Conservation (phyloP, 2,113 vertebrate species). For the Gallinago paraguaiae region DNA sequence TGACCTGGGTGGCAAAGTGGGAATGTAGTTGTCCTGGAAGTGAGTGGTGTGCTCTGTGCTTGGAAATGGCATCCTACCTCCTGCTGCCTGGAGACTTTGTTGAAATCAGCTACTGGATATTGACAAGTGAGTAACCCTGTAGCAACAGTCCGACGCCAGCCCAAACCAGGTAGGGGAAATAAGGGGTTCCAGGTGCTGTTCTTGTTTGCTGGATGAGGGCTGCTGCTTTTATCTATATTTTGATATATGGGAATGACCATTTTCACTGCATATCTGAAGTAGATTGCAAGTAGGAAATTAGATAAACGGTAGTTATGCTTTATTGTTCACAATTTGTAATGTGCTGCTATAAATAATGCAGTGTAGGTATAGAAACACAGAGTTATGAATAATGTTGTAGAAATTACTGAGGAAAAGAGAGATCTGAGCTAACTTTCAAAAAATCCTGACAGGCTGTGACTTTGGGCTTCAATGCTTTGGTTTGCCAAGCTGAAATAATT, state of each 20-base stretch:
- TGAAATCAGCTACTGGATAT: background rate
- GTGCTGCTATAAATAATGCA: background rate
- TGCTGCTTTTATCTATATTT: background rate
- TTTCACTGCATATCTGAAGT: background rate
- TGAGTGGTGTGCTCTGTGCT: accelerated
- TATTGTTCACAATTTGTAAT: background rate
- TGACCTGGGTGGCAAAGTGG: too few species aligned
- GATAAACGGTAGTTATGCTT: background rate
- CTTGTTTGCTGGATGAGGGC: background rate
- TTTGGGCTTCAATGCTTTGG: background rate
- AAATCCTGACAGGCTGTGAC: background rate
- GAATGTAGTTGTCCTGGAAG: accelerated
- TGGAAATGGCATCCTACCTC: background rate
- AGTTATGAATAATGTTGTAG: background rate
- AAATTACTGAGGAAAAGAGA: background rate
- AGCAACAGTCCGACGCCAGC: accelerated
- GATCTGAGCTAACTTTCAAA: background rate
- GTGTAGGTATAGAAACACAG: background rate
- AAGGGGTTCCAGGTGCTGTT: accelerated
- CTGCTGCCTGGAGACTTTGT: background rate
- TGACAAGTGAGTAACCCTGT: background rate
- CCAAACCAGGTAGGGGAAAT: background rate
- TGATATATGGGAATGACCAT: background rate
- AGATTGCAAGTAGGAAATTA: background rate
- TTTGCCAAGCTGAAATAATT: background rate